Conservation (phyloP, 2,888 invertebrate species). For the Ophion costatus region DNA sequence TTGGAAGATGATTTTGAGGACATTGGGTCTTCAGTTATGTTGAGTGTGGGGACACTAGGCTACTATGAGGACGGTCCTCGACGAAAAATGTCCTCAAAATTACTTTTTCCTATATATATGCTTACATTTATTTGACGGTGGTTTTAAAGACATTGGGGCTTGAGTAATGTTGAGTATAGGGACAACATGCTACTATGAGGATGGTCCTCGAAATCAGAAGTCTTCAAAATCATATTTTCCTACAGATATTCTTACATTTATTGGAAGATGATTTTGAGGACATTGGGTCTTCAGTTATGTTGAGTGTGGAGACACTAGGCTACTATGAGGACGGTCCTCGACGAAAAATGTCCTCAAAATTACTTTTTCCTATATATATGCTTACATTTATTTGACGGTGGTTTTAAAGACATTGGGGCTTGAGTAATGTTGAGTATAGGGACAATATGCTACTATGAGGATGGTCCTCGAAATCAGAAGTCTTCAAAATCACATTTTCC, state of each 20-base stretch:
- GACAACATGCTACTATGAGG: no score
- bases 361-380: background rate
- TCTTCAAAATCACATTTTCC: no score
- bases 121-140: background rate
- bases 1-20: background rate
- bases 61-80: background rate
- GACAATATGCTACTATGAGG: no score
- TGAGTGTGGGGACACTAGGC: background rate
- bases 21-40: background rate
- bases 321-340: background rate
- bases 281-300: background rate
- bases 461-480: no score
- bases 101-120: background rate
- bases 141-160: background rate
- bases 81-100: background rate
- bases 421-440: no score
- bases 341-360: background rate
- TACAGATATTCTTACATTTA: no score
- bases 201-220: no score
- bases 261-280: background rate
- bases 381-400: background rate
- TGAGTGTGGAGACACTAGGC: background rate
- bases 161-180: no score
- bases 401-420: background rate
- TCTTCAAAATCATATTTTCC: no score